Evolutionary conservation across 2,888 invertebrate species (phyloP), one percentile per base, ranked within the genome.

Genomic region (Habroteleia sp.): DNA sequence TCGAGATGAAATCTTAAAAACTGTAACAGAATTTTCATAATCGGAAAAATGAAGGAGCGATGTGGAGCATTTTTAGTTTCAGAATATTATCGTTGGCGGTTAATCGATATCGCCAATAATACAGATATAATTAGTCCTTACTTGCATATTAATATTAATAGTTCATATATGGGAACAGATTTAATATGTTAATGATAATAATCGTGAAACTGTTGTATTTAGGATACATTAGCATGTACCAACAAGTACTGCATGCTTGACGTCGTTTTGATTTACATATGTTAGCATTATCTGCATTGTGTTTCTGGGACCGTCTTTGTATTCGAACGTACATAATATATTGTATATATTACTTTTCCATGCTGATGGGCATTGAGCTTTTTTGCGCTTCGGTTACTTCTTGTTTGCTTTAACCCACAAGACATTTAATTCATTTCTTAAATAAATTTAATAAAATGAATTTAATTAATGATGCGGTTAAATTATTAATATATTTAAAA

Each of bases 201-300:
- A 68, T 68, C 58, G 46, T 35, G 48, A 50, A 58, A 25, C 58
- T 60, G 60, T 44, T 69, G 60, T 58, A 69, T 60, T 60, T 69
- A 69, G 60, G 60, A 52, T 52, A 33, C 69, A 69, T 69, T 60
- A 69, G 52, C 69, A 58, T 69, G 35, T 37, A 44, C 42, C 42
- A 69, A 60, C 69, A 52, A 69, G 69, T 60, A 69, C 60, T 60
- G 50, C 58, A 56, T 58, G 41, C 68, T 50, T 33, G 33, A 41
- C 41, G 42, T 41, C 41, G 58, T 50, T 69, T 69, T 60, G 60
- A 69, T 69, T 44, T 69, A 60, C 69, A 69, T 69, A 69, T 20
- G 69, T 69, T 69, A 69, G 50, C 60, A 60, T 69, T 69, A 69
- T 60, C 58, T 60, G 69, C 60, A 69, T 56, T 66, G 52, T 69